Percentiles rank a stretch among this genome's conserved stretches.
phyloP scores from a whole-genome alignment of 2,888 invertebrate species.

The Erebia epiphron region DNA sequence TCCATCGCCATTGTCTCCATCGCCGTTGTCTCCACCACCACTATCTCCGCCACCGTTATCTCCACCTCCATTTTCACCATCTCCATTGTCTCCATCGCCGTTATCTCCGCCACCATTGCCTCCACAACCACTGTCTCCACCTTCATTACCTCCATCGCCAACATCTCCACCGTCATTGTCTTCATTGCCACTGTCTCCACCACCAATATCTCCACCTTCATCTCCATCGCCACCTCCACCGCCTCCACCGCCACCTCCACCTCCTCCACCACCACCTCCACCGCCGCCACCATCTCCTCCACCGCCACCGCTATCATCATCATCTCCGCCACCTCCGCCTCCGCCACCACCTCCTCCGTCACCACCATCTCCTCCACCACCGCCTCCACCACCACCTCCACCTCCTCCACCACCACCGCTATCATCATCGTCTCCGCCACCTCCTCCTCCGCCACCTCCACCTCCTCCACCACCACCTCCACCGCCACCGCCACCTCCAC shows the following conservation, averaged over 20 bases:
- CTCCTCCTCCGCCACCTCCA: background rate
- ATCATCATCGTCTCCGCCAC: background rate
- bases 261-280: background rate
- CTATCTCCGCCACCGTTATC: slow-evolving; percentile 13
- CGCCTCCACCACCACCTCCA: background rate
- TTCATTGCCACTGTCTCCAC: slow-evolving; percentile 23
- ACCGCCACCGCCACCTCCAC: background rate
- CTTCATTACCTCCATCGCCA: background rate
- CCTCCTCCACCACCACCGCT: background rate
- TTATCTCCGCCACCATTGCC: background rate
- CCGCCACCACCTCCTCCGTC: slow-evolving; percentile 7
- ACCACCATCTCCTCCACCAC: background rate
- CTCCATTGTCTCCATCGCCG: slow-evolving; percentile 7
- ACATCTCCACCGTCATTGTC: slow-evolving; percentile 14
- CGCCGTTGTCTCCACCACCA: slow-evolving; percentile 17
- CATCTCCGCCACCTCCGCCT: background rate
- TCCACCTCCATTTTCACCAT: background rate
- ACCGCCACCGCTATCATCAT: background rate
- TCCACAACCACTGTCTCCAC: background rate
- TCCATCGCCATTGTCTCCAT: slow-evolving; percentile 6
- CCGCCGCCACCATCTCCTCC: background rate
- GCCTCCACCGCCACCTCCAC: background rate
- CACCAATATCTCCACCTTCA: background rate
- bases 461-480: background rate
- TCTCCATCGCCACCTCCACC: background rate